Percentiles rank a stretch among this genome's conserved stretches.
phyloP scores from a whole-genome alignment of 2,888 invertebrate genomes.

The Agriopis leucophaearia region DNA sequence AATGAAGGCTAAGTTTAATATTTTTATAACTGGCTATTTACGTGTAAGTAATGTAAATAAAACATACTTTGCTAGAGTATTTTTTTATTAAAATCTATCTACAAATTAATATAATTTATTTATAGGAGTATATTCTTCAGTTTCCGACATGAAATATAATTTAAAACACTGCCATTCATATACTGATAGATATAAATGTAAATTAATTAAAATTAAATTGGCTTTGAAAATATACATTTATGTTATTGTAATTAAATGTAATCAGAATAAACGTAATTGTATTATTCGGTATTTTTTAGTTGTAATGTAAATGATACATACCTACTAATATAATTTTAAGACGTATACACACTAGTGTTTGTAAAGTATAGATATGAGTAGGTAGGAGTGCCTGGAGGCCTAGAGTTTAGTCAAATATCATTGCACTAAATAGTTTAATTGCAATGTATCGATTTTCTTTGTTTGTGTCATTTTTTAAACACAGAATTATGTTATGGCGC shows the following conservation, averaged over 20 bases:
- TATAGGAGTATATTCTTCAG: constrained; percentile 29
- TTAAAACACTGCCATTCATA: constrained; percentile 46
- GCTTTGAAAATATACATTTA: constrained; percentile 28
- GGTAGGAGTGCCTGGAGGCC: too few relatives aligned
- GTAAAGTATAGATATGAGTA: background rate
- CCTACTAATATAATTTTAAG: constrained; percentile 33
- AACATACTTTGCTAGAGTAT: constrained; percentile 16
- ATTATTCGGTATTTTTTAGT: constrained; percentile 2
- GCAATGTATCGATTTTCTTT: too few relatives aligned
- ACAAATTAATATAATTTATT: constrained; percentile 37
- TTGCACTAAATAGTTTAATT: too few relatives aligned
- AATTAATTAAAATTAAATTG: constrained; percentile 27
- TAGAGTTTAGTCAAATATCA: too few relatives aligned
- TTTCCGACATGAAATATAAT: constrained; percentile 33
- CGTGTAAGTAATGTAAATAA: constrained; percentile 17
- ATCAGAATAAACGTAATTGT: constrained; percentile 16
- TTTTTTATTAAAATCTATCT: constrained; percentile 11
- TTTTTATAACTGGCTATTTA: constrained; percentile 26
- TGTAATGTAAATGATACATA: constrained; percentile 14
- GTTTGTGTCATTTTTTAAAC: too few relatives aligned
- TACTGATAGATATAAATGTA: constrained; percentile 28
- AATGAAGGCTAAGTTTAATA: constrained; percentile 18
- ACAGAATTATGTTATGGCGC: too few relatives aligned
- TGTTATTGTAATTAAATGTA: constrained; percentile 21
- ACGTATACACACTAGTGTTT: constrained; percentile 6